phyloP scores from a whole-genome alignment of 2,888 invertebrate species.

The Hypomecis punctinalis region DNA sequence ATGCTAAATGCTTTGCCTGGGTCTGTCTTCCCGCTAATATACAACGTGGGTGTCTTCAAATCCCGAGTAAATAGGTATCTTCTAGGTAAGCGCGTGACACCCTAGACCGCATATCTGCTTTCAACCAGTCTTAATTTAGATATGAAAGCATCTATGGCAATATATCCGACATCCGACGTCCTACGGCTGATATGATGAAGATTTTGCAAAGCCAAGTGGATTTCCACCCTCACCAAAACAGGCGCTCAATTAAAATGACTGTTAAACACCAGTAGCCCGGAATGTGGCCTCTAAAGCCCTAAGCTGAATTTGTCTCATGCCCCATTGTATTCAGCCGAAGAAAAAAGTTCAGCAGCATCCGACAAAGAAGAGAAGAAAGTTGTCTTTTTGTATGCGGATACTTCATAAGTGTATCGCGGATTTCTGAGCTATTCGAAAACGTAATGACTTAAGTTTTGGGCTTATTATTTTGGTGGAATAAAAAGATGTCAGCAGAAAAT shows the following conservation, averaged over 20 bases:
- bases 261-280: slow-evolving; percentile 73
- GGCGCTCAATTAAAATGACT: slow-evolving; percentile 81
- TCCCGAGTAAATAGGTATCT: no score
- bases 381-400: slow-evolving; percentile 67
- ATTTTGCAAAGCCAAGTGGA: slow-evolving; percentile 25
- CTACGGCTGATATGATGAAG: no score
- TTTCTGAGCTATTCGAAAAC: slow-evolving; percentile 57
- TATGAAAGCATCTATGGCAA: no score
- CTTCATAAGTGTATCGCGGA: slow-evolving; percentile 76
- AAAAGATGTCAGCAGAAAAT: no score
- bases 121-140: no score
- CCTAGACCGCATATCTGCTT: no score
- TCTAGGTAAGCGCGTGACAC: no score
- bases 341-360: slow-evolving; percentile 67
- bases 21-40: no score
- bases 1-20: no score
- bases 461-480: no score
- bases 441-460: slow-evolving; percentile 72
- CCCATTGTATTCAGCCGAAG: slow-evolving; percentile 70
- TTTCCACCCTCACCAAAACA: slow-evolving; percentile 62
- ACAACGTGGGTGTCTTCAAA: no score
- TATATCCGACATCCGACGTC: no score
- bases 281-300: slow-evolving; percentile 65
- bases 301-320: slow-evolving; percentile 73
- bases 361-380: slow-evolving; percentile 69